These are phyloP conservation scores for Orussus abietinus DNA, from an alignment of 1,140 invertebrate species.

Conservation along the genomic window DNA sequence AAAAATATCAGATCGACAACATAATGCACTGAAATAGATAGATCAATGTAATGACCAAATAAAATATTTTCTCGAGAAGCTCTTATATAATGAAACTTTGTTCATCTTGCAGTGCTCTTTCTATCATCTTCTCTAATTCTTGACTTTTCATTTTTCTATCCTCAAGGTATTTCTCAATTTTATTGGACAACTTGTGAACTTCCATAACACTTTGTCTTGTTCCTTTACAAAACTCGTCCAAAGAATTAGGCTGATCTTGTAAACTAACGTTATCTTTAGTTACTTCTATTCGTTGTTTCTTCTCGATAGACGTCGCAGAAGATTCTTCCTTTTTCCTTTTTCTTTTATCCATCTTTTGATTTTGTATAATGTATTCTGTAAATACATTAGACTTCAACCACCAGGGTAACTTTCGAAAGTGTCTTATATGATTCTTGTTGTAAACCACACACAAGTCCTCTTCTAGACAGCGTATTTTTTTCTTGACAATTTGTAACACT, in stretches of 20 bases:
- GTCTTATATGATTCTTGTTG: constrained; percentile 42
- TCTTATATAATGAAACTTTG: no score
- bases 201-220: constrained; percentile 21
- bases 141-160: constrained; percentile 26
- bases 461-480: constrained; percentile 32
- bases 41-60: no score
- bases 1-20: no score
- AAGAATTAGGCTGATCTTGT: constrained; percentile 12
- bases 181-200: constrained; percentile 19
- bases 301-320: constrained; percentile 9
- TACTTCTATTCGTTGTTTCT: constrained; percentile 16
- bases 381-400: constrained; percentile 45
- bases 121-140: constrained; percentile 32
- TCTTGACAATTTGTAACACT: constrained; percentile 36
- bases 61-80: no score
- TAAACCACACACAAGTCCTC: constrained; percentile 38
- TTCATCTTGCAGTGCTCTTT: constrained; percentile 31
- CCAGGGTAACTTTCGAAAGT: constrained; percentile 43
- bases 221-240: constrained; percentile 23
- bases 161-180: constrained; percentile 33
- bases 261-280: constrained; percentile 10
- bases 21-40: no score
- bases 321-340: constrained; percentile 4
- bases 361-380: constrained; percentile 18
- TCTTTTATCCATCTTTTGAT: not conserved